Evolutionary conservation across 2,888 invertebrate genomes (phyloP).

Genomic region (Leptinotarsa juncta): DNA sequence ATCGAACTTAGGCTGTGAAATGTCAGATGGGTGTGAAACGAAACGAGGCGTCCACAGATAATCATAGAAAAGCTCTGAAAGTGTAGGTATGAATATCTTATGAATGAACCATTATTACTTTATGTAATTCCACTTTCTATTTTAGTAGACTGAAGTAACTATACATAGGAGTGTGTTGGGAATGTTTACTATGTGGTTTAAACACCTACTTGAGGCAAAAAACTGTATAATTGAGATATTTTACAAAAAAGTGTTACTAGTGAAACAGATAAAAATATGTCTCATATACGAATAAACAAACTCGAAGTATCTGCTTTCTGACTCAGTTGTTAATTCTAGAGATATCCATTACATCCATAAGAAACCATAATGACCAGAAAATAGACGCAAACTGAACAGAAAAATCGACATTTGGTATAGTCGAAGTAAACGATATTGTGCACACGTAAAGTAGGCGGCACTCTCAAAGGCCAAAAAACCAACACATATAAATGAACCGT

Average conservation of each 20-base stretch:
- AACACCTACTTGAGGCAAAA: conserved; percentile 26
- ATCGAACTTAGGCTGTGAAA: background rate
- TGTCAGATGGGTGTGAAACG: conserved; percentile 13
- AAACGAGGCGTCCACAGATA: conserved; percentile 27
- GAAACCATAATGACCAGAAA: too few relatives aligned
- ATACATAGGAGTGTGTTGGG: conserved; percentile 36
- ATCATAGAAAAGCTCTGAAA: conserved; percentile 30
- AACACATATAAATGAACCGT: too few relatives aligned
- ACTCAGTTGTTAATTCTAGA: background rate
- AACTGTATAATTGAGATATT: background rate
- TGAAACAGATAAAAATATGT: background rate
- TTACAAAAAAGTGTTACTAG: background rate
- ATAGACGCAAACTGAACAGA: too few relatives aligned
- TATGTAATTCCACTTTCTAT: conserved; percentile 51
- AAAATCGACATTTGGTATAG: too few relatives aligned
- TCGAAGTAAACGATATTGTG: too few relatives aligned
- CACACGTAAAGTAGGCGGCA: too few relatives aligned
- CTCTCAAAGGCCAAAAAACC: too few relatives aligned
- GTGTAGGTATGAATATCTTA: conserved; percentile 40
- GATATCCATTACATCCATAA: too few relatives aligned
- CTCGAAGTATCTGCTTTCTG: background rate
- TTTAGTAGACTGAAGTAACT: conserved; percentile 41
- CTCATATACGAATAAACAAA: too few relatives aligned
- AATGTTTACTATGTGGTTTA: conserved; percentile 16
- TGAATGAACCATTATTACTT: conserved; percentile 52